Evolutionary conservation across 30 jellyfish, hydroid and myxozoan genomes (phyloP), one percentile per base, ranked within the genome.

Genomic region (Aurelia aurita): DNA sequence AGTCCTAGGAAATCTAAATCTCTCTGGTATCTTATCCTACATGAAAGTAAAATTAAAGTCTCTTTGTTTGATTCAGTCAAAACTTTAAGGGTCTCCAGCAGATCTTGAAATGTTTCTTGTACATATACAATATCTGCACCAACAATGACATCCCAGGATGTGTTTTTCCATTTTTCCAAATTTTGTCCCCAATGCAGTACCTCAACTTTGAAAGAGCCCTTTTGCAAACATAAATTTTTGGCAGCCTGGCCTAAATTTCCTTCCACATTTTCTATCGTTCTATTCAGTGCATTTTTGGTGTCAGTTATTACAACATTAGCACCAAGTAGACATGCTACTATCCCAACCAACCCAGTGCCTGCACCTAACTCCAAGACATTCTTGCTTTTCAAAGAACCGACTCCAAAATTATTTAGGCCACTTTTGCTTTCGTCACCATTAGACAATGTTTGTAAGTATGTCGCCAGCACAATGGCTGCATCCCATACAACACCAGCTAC

Each of bases 401-500:
- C 57, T 35, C 68, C 60, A 4, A 75, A 2, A 14, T 55, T 26
- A 16, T 19, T 67, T 23, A 51, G 58, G 72, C 85, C 85, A 16
- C 20, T 13, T 3, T 6, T 14, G 28, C 58, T 58, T 15, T 10
- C 34, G 57, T 67, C 62, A 66, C 45, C 81, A 15, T 45, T 57
- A 4, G 93, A 27, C 27, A 79, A 2, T 7, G 77, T 74, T 74
- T 76, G 84, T 75, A 91, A 61, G 69, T 43, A 91, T 5, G 88
- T 68, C 14, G 88, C 91, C 2, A 91, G 87, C 21, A 91, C 90
- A 61, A 91, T 39, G 18, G 98, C 96, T 4, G 98, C 98, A 47
- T 91, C 98, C 98, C 98, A 91, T 6, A 91, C 98, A 3, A 91
- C 98, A 10, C 96, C 98, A 2, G 98, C 98, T 27, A 91, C 98